phyloP scores from a whole-genome alignment of 2,888 invertebrate species.

The Leucophenga maculata region DNA sequence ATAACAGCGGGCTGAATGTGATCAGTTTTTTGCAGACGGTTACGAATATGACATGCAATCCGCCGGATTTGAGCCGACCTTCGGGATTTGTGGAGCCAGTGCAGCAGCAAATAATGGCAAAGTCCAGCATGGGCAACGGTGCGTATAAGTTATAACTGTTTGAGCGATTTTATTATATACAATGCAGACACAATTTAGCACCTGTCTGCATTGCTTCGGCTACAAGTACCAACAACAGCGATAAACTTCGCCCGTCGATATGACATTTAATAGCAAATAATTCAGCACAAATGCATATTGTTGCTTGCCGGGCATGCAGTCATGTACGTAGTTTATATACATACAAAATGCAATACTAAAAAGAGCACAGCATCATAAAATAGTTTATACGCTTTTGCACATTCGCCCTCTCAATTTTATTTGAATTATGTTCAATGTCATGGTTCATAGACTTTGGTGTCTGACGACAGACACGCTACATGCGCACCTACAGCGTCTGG shows the following conservation, averaged over 20 bases:
- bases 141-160: constrained; percentile 43
- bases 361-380: too few species aligned
- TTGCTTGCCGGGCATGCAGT: too few species aligned
- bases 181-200: too few species aligned
- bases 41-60: constrained; percentile 50
- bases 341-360: neutral
- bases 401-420: neutral
- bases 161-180: neutral
- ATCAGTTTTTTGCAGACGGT: constrained; percentile 56
- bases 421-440: constrained; percentile 47
- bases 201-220: neutral
- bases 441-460: constrained; percentile 39
- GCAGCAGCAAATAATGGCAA: constrained; percentile 10
- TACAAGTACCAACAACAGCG: neutral
- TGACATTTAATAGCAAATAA: neutral
- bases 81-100: neutral
- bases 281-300: neutral
- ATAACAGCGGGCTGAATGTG: constrained; percentile 68
- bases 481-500: constrained; percentile 28
- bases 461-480: constrained; percentile 28
- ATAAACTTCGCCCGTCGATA: neutral
- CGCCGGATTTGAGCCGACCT: constrained; percentile 29
- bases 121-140: constrained; percentile 39
- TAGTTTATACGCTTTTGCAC: neutral
- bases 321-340: neutral